A percentile compares a stretch with the other conserved stretches of the same genome.
Evolutionary conservation across 2,113 vertebrate species (phyloP).

Genomic region (Himantopus leucocephalus): DNA sequence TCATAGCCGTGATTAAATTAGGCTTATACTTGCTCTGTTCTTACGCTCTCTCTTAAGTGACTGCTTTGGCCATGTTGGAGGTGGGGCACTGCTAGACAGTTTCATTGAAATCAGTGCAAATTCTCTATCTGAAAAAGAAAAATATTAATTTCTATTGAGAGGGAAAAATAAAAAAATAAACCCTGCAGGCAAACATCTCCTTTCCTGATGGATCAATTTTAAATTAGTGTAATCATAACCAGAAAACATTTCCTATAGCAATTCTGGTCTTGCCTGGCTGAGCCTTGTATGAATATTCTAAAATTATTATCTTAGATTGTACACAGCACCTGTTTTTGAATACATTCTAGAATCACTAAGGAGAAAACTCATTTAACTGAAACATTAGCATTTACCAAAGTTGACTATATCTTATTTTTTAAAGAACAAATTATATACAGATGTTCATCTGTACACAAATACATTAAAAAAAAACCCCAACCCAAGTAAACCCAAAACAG

Average conservation of each 20-base stretch:
- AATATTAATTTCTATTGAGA: not conserved
- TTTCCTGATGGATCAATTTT: not conserved
- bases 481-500: not conserved
- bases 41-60: not conserved
- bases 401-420: not conserved
- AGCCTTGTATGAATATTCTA: not conserved
- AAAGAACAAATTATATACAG: not conserved
- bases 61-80: not conserved
- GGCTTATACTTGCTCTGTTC: not conserved
- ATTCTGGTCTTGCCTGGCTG: not conserved
- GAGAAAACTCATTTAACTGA: not conserved
- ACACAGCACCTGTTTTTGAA: not conserved
- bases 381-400: not conserved
- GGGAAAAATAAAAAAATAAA: not conserved
- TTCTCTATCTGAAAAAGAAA: not conserved
- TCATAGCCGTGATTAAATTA: not conserved
- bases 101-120: not conserved
- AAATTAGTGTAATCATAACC: not conserved
- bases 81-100: rapidly evolving
- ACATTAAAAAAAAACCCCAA: not conserved
- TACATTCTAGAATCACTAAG: not conserved
- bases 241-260: not conserved
- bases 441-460: not conserved
- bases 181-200: not conserved
- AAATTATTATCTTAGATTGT: not conserved